Evolutionary conservation across 1,140 invertebrate genomes (phyloP).

Genomic region (Nixonia krombeini): DNA sequence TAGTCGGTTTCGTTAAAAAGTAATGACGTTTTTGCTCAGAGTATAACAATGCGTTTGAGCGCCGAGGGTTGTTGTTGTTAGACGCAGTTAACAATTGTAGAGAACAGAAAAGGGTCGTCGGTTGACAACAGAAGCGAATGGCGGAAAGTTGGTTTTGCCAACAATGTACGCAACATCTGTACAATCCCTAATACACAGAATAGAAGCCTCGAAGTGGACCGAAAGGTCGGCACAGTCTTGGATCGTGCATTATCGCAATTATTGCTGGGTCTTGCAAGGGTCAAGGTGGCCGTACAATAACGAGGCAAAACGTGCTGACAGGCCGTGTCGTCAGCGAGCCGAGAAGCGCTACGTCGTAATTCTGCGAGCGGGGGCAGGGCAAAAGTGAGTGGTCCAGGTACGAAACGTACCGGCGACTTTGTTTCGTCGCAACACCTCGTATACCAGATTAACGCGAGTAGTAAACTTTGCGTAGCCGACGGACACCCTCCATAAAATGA

Average conservation of each 20-base stretch:
- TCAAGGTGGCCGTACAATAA: neutral
- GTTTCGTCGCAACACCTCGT: neutral
- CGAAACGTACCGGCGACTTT: neutral
- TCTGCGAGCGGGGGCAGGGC: neutral
- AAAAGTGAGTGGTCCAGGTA: neutral
- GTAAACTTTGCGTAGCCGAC: neutral
- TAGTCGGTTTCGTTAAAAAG: too few species aligned
- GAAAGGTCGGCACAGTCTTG: too few species aligned
- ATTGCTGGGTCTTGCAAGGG: neutral
- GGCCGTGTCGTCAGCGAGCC: neutral
- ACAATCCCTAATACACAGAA: neutral
- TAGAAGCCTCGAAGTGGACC: too few species aligned
- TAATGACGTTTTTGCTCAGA: too few species aligned
- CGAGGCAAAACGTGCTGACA: neutral
- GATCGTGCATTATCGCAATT: neutral
- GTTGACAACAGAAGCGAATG: neutral
- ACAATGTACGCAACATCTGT: neutral
- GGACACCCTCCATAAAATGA: neutral
- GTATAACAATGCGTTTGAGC: too few species aligned
- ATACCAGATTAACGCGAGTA: too few species aligned
- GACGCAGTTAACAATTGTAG: too few species aligned
- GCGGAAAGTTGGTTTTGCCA: neutral
- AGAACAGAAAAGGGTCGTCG: too few species aligned
- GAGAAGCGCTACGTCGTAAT: neutral
- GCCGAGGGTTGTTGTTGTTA: too few species aligned